These are phyloP conservation scores for Zophobas atratus DNA, from an alignment of 1,140 invertebrate species.

Conservation along the genomic window DNA sequence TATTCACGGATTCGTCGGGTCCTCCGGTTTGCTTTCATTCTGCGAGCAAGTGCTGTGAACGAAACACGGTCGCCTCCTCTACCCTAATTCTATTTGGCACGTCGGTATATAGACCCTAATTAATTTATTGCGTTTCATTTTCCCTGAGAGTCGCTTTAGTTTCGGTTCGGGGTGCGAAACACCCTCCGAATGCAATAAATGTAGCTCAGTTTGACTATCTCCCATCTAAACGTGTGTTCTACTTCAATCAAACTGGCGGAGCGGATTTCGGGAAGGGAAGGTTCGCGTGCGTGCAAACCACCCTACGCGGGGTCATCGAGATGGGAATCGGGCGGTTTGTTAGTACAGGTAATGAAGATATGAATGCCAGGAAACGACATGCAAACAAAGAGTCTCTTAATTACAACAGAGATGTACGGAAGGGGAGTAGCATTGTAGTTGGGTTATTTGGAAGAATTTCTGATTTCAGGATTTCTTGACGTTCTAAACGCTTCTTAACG, in stretches of 20 bases:
- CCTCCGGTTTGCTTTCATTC: slow-evolving; percentile 4
- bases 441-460: too few species aligned
- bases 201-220: slow-evolving; percentile 36
- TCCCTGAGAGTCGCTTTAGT: slow-evolving; percentile 53
- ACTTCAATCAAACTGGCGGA: slow-evolving; percentile 45
- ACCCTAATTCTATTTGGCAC: slow-evolving; percentile 57
- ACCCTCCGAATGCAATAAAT: slow-evolving; percentile 51
- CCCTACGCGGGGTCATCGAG: too few species aligned
- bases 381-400: too few species aligned
- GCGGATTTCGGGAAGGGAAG: slow-evolving; percentile 13
- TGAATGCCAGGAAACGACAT: too few species aligned
- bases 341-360: too few species aligned
- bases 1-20: slow-evolving; percentile 37
- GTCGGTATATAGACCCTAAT: slow-evolving; percentile 58
- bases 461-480: too few species aligned
- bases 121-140: slow-evolving; percentile 60
- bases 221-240: slow-evolving; percentile 41
- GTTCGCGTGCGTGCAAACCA: background rate
- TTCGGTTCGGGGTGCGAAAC: slow-evolving; percentile 44
- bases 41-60: slow-evolving; percentile 11
- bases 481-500: too few species aligned
- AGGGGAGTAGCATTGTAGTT: too few species aligned
- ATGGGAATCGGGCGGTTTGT: too few species aligned
- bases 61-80: slow-evolving; percentile 49
- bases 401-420: too few species aligned